These are phyloP conservation scores for Macroglossus sobrinus DNA, from an alignment of 2,113 vertebrate species.

Conservation along the genomic window DNA sequence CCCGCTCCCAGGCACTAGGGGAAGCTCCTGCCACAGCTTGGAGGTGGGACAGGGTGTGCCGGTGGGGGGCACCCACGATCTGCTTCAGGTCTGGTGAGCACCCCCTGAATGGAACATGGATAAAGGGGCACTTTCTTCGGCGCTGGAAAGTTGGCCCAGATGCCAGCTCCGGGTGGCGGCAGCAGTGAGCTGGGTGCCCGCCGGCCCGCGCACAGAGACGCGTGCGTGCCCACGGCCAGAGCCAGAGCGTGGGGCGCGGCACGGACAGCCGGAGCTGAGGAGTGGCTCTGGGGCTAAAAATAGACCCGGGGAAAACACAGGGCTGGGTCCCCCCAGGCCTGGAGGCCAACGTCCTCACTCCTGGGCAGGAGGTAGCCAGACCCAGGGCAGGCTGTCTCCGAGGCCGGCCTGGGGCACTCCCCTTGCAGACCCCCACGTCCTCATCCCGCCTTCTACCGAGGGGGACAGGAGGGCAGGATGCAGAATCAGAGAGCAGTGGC, in stretches of 20 bases:
- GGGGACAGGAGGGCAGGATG: not conserved
- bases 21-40: not conserved
- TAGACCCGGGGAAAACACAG: constrained; percentile 53
- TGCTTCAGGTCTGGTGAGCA: not conserved
- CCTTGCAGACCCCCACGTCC: not conserved
- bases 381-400: not conserved
- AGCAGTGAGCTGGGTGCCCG: not conserved
- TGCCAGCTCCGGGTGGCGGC: not conserved
- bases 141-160: not conserved
- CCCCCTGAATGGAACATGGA: not conserved
- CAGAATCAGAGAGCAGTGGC: not conserved
- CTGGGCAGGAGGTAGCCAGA: constrained; percentile 41
- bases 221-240: not conserved
- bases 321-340: constrained; percentile 41
- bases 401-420: not conserved
- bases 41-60: not conserved
- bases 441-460: not conserved
- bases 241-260: not conserved
- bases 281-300: constrained; percentile 67
- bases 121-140: not conserved
- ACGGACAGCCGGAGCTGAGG: constrained; percentile 39
- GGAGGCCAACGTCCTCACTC: not conserved
- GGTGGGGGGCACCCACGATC: not conserved
- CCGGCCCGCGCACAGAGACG: not conserved
- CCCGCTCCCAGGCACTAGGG: too few relatives aligned